Evolutionary conservation across 2,888 invertebrate species (phyloP), one percentile per base, ranked within the genome.

Genomic region (Poecilobothrus nobilitatus): DNA sequence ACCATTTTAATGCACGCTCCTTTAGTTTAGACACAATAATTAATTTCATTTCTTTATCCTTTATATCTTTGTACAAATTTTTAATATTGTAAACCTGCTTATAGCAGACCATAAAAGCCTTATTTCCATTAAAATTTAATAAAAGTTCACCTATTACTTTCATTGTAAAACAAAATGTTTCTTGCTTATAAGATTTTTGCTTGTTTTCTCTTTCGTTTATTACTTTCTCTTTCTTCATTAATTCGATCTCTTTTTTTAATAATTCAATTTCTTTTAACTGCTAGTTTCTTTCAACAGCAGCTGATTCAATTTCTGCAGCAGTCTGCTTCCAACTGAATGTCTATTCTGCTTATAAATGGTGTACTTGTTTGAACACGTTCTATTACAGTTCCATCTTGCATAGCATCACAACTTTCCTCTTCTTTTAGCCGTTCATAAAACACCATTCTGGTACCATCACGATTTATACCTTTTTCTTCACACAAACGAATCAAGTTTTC

Each of bases 291-390:
- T 61, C 61, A 61, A 4, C n/a, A 12, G 15, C 61, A 15, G 61
- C 61, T 61, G 12, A 61, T n/a, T 61, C 61, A 12, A 5, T n/a
- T n/a, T 61, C 7, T 61, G 5, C n/a, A 61, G 61, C 18, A 8
- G 8, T 34, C 34, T 34, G 61, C 18, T n/a, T 61, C 4, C 12
- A 15, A n/a, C 15, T 61, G 15, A 12, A 5, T n/a, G 4, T 8
- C 61, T 15, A 5, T 61, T 61, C 12, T 61, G 5, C n/a, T 15
- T n/a, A 12, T 5, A 61, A 61, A 61, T 61, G 61, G 61, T 15
- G 61, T 61, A 61, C 61, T 61, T 61, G 61, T 61, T n/a, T n/a
- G 61, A n/a, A 15, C 61, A n/a, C 61, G n/a, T n/a, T 61, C 12
- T 61, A 5, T n/a, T 61, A 12, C 61, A 8, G 61, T 5, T 8